A percentile compares a stretch with the other conserved stretches of the same genome.
Evolutionary conservation across 1,140 invertebrate genomes (phyloP).

Genomic region (Drosophila suzukii): DNA sequence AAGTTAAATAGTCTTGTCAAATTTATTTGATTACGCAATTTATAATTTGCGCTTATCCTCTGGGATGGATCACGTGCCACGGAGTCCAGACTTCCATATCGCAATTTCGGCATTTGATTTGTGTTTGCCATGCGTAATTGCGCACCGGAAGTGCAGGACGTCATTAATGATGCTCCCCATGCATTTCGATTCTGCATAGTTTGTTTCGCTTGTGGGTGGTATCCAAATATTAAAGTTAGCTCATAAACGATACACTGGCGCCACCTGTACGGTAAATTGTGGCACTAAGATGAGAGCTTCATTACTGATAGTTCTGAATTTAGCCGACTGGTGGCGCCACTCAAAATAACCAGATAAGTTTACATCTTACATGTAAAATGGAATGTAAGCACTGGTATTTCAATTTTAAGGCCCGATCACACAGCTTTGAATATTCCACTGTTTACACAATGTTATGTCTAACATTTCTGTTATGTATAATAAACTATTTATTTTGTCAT

Average conservation of each 20-base stretch:
- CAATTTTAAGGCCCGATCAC: too few relatives aligned
- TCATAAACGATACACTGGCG: neutral
- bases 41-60: conserved; percentile 71
- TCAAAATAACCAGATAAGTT: neutral
- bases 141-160: conserved; percentile 67
- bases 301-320: neutral
- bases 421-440: too few relatives aligned
- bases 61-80: conserved; percentile 41
- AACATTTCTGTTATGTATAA: too few relatives aligned
- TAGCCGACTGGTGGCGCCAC: neutral
- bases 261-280: neutral
- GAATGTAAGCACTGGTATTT: too few relatives aligned
- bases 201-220: conserved; percentile 18
- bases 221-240: neutral
- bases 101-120: conserved; percentile 62
- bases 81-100: conserved; percentile 58
- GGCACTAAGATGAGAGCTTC: neutral
- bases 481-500: too few relatives aligned
- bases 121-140: conserved; percentile 78
- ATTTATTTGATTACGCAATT: conserved; percentile 75
- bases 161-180: conserved; percentile 67
- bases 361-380: too few relatives aligned
- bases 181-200: conserved; percentile 26
- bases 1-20: conserved; percentile 57
- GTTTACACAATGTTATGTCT: too few relatives aligned